Conservation (phyloP, 2,797 vertebrate species). For the Ambastaia sidthimunki region DNA sequence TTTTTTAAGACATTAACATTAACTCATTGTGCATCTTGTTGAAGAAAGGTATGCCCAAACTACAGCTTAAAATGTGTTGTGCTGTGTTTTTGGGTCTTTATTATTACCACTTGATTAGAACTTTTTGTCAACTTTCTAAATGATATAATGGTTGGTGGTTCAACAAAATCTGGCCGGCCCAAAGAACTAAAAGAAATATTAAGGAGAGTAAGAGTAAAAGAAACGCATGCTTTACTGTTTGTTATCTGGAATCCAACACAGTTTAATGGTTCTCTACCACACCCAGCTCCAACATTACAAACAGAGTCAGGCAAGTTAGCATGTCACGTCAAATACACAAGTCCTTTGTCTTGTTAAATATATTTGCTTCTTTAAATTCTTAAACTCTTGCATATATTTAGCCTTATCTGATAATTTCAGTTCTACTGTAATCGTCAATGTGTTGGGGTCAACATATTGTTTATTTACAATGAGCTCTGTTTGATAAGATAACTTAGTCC, state of each 20-base stretch:
- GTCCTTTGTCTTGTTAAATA: neutral
- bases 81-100: too few relatives aligned
- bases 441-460: constrained; percentile 11
- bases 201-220: neutral
- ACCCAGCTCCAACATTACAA: neutral
- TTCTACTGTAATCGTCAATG: neutral
- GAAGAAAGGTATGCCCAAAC: too few relatives aligned
- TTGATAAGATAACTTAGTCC: neutral
- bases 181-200: neutral
- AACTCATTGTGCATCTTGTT: too few relatives aligned
- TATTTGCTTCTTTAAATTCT: neutral
- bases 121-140: too few relatives aligned
- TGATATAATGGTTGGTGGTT: too few relatives aligned
- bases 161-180: too few relatives aligned
- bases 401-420: neutral
- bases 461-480: neutral
- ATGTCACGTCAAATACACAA: neutral
- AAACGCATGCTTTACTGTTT: neutral
- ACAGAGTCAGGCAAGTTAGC: neutral
- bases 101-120: too few relatives aligned
- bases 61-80: too few relatives aligned
- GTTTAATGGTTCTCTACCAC: neutral
- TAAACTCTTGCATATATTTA: neutral
- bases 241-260: neutral
- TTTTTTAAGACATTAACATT: too few relatives aligned